A percentile compares a stretch with the other conserved stretches of the same genome.
Conservation (phyloP, 1,140 invertebrate genomes). For the Homarus americanus region DNA sequence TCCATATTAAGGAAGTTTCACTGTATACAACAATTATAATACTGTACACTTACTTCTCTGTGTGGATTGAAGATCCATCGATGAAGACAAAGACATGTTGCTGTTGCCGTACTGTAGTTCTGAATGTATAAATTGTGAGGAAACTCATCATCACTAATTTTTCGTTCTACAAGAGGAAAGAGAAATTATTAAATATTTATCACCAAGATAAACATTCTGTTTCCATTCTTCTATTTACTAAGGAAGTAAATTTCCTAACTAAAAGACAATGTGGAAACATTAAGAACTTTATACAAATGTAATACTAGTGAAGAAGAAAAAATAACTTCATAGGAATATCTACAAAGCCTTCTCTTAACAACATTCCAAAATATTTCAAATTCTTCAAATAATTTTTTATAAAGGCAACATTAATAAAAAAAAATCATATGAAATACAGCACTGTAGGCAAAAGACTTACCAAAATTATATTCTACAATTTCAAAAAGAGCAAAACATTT, state of each 20-base stretch:
- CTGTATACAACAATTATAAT: neutral
- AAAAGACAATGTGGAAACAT: too few species aligned
- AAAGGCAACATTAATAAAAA: neutral
- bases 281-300: too few species aligned
- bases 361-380: neutral
- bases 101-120: constrained; percentile 99
- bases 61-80: constrained; percentile 95
- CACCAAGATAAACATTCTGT: too few species aligned
- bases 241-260: too few species aligned
- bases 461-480: constrained; percentile 98
- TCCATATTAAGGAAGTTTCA: too few species aligned
- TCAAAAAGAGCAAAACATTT: constrained; percentile 98
- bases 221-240: too few species aligned
- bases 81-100: constrained; percentile 94
- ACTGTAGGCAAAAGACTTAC: constrained; percentile 79
- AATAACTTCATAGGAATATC: too few species aligned
- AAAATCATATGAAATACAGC: too few species aligned
- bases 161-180: constrained; percentile 86
- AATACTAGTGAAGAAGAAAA: too few species aligned
- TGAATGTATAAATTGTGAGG: constrained; percentile 99
- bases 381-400: neutral
- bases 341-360: too few species aligned
- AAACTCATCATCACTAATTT: constrained; percentile 94
- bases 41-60: constrained; percentile 82
- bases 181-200: constrained; percentile 58